Evolutionary conservation across 1,140 invertebrate genomes (phyloP).

Genomic region (Drosophila quadrilineata): DNA sequence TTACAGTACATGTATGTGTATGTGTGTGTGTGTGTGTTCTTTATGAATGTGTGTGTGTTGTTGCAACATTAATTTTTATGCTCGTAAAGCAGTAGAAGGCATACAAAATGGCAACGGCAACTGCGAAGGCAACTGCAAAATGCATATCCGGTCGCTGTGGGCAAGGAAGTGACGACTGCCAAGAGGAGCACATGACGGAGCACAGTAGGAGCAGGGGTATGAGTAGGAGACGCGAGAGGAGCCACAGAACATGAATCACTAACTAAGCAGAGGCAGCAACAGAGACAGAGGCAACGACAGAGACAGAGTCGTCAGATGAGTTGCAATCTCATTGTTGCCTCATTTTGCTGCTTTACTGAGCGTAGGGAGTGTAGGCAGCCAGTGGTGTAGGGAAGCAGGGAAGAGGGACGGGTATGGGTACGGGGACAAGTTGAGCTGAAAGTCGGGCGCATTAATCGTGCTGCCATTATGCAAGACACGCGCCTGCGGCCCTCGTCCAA

Average conservation of each 20-base stretch:
- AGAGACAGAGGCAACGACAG: not conserved
- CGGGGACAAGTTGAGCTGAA: not conserved
- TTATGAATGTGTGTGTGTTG: not conserved
- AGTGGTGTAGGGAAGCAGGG: not conserved
- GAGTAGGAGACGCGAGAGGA: conserved; percentile 22
- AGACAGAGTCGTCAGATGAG: conserved; percentile 7
- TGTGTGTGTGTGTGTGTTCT: not conserved
- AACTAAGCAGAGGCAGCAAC: conserved; percentile 24
- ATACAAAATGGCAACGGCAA: conserved; percentile 21
- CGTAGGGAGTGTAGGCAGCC: not conserved
- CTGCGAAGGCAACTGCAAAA: conserved; percentile 45
- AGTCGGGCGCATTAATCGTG: conserved; percentile 57
- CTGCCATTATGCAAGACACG: conserved; percentile 73
- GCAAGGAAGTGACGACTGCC: conserved; percentile 39
- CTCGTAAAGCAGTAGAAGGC: conserved; percentile 46
- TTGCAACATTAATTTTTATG: conserved; percentile 56
- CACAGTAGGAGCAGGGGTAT: conserved; percentile 29
- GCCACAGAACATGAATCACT: conserved; percentile 29
- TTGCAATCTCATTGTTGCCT: conserved; percentile 26
- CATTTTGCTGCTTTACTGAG: conserved; percentile 12
- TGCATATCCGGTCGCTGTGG: conserved; percentile 65
- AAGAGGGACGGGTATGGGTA: not conserved
- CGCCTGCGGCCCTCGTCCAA: conserved; percentile 48
- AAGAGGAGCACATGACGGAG: not conserved
- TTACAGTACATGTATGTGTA: not conserved